Conservation (phyloP, 2,888 invertebrate species). For the Caenorhabditis parvicauda region DNA sequence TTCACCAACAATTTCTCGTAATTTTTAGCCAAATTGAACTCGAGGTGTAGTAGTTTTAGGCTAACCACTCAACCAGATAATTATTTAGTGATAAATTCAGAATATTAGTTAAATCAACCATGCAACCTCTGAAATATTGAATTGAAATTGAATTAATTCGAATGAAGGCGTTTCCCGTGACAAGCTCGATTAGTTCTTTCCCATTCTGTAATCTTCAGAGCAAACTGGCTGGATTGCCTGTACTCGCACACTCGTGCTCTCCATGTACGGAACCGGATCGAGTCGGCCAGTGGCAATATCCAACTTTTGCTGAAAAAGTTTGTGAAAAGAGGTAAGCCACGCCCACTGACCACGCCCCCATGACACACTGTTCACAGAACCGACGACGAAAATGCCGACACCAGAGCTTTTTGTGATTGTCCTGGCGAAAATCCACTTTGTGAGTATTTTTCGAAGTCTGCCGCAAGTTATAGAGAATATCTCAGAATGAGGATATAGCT, state of each 20-base stretch:
- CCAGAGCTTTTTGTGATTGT: constrained; percentile 7
- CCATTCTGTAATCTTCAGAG: constrained; percentile 22
- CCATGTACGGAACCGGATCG: constrained; percentile 12
- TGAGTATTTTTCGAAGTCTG: constrained; percentile 6
- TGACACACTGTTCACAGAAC: constrained; percentile 16
- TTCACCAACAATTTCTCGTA: too few species aligned
- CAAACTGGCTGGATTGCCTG: constrained; percentile 13
- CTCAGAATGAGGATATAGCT: constrained; percentile 14
- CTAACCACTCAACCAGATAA: too few species aligned
- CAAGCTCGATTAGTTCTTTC: too few species aligned
- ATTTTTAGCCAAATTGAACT: too few species aligned
- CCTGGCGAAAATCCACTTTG: constrained; percentile 25
- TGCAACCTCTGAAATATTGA: too few species aligned
- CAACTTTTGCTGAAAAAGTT: constrained; percentile 30
- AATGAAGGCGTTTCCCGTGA: too few species aligned
- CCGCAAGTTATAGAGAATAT: background rate
- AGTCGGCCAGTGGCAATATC: constrained; percentile 24
- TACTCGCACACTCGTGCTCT: constrained; percentile 37
- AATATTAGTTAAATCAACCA: too few species aligned
- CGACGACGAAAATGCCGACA: constrained; percentile 11
- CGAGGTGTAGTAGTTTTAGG: too few species aligned
- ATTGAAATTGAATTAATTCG: too few species aligned
- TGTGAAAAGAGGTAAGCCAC: constrained; percentile 21
- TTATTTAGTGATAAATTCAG: too few species aligned
- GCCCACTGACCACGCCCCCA: too few species aligned